Percentiles rank a stretch among this genome's conserved stretches.
Evolutionary conservation across 2,888 invertebrate genomes (phyloP).

Genomic region (Eustalomyia histrio): DNA sequence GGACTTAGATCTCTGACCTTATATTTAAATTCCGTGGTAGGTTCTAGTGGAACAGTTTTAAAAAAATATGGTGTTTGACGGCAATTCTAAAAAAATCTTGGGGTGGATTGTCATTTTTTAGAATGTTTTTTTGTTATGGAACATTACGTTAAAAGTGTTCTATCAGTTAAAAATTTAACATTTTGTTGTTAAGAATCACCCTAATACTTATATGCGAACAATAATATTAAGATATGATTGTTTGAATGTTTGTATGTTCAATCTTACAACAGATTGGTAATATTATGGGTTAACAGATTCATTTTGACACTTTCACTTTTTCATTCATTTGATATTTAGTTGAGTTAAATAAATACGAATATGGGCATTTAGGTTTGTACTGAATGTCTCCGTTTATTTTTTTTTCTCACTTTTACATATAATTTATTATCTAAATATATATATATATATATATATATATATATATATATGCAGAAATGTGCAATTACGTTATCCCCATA

Average conservation of each 20-base stretch:
- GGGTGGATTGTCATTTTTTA: too few species aligned
- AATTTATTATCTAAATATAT: slow-evolving; percentile 6
- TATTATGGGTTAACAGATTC: slow-evolving; percentile 29
- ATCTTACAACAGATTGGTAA: slow-evolving; percentile 1
- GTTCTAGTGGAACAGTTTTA: too few species aligned
- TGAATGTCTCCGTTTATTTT: not conserved
- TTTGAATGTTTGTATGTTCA: not conserved
- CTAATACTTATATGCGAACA: not conserved
- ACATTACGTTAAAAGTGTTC: too few species aligned
- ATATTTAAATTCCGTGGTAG: too few species aligned
- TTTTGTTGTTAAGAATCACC: not conserved
- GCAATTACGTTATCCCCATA: not conserved
- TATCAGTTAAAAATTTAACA: too few species aligned
- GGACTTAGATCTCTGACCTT: too few species aligned
- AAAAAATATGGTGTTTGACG: too few species aligned
- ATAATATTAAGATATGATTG: not conserved
- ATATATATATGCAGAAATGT: not conserved
- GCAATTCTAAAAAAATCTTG: too few species aligned
- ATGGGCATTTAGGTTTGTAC: slow-evolving; percentile 5
- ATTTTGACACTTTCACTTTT: slow-evolving; percentile 55
- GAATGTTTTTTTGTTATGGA: too few species aligned
- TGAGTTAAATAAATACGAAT: not conserved
- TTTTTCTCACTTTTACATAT: slow-evolving; percentile 24
- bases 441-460: not conserved
- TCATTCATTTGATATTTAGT: slow-evolving; percentile 11